Base-by-base conservation (phyloP, 2,888 invertebrate species). In the Lepas anatifera region DNA sequence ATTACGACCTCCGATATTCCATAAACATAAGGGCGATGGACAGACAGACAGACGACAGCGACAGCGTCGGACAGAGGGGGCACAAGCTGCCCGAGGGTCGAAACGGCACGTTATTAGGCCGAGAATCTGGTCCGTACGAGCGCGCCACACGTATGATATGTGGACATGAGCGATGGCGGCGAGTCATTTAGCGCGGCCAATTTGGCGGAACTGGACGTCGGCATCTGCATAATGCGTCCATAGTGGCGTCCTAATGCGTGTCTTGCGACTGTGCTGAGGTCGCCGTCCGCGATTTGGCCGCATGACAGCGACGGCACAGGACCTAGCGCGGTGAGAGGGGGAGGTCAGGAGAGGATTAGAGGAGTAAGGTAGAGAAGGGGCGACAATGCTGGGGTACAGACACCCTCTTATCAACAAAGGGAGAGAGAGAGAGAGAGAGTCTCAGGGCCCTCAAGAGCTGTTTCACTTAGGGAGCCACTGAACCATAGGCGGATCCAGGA, bases 161-260 rank as follows among this genome's bases (percentile, higher is more conserved):
- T 29, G 32, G 29, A 32, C 32, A 58, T 58, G 32, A 32, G 22
- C 32, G 58, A 58, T 32, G 22, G 11, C 22, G 4, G 58, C 18
- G n/a, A 18, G 58, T 58, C 32, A 58, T 58, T 58, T 58, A 58
- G 18, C 58, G 58, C 32, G 58, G 32, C 58, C 58, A 58, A 58
- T 58, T 58, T 58, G 58, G 58, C 58, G 58, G 58, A 58, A 58
- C 18, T 29, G 11, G 18, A 6, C 10, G 32, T 32, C 25, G 29
- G 1, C 58, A 58, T 58, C 16, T 58, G 16, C 58, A 58, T 58
- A 58, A 58, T 58, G 11, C 7, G 16, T 22, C 32, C 58, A 58
- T 58, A 58, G 11, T 22, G 32, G 32, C 18, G 16, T 25, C 18
- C 32, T 58, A 18, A 58, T 58, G 58, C 16, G 58, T 10, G 25